Base-by-base conservation (phyloP, 2,888 invertebrate genomes). In the Pyrochroa serraticornis region DNA sequence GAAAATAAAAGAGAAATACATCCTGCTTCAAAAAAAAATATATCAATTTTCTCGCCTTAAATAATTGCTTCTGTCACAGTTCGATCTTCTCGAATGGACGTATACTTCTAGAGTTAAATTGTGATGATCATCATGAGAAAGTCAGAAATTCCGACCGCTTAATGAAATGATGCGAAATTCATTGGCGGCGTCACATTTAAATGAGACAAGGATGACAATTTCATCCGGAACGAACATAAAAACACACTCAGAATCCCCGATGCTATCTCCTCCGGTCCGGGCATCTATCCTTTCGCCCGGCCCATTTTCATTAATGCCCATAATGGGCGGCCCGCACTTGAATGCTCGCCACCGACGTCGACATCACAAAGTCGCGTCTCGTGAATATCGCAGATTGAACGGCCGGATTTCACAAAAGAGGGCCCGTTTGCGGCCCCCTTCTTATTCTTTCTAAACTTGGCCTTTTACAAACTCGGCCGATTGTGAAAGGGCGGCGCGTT, bases 151-250 rank as follows among this genome's bases (percentile, higher is more conserved):
- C n/a, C 10, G 35, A 35, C 3, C 31, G 43, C 44, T 50, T 63
- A 69, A 68, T 65, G 63, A 66, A 72, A 73, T 66, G 73, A 71
- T 68, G 69, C 65, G 70, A 71, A 70, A 74, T 71, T 72, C 72
- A 73, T 72, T 69, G 71, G 66, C 64, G 60, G 67, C 70, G 71
- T 71, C 71, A 69, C 71, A 76, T 77, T 77, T 71, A 75, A 77
- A 77, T 76, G 76, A 75, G 74, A 74, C 72, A 71, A 72, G 71
- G 64, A 73, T 71, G 72, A 73, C 74, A 76, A 75, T 77, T 76
- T 74, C 75, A 74, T 76, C 74, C 70, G 69, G 70, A 73, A 64
- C 65, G 70, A 74, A 76, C 76, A 75, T 75, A 76, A 77, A 76
- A 77, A 77, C 74, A 75, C 75, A 74, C 74, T 77, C 74, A 69